Percentiles rank a stretch among this genome's conserved stretches.
Conservation (phyloP, 2,797 vertebrate species). For the Merluccius polli region DNA sequence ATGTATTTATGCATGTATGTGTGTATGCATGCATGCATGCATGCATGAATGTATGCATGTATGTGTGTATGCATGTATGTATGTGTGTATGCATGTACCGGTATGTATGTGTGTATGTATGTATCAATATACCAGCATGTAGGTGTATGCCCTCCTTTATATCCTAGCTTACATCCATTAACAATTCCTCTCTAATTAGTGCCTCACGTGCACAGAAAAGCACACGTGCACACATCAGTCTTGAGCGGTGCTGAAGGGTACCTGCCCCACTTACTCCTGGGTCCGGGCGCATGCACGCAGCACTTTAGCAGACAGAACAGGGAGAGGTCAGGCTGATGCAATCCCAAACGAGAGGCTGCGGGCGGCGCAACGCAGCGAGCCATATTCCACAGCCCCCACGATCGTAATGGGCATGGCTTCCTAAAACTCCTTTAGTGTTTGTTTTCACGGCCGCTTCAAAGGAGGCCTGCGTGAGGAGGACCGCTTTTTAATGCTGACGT, state of each 20-base stretch:
- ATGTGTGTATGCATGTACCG: neutral
- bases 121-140: neutral
- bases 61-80: neutral
- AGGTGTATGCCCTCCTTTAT: neutral
- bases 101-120: neutral
- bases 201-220: neutral
- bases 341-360: slow-evolving; percentile 15
- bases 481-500: slow-evolving; percentile 40
- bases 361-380: neutral
- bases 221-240: neutral
- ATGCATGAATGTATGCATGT: neutral
- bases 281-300: slow-evolving; percentile 27
- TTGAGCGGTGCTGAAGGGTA: slow-evolving; percentile 11
- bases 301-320: slow-evolving; percentile 39
- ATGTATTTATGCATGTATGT: too few relatives aligned
- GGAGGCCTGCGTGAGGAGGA: slow-evolving; percentile 28
- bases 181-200: neutral
- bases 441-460: slow-evolving; percentile 41
- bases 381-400: neutral
- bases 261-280: slow-evolving; percentile 23
- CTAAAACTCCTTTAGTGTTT: slow-evolving; percentile 33
- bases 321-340: slow-evolving; percentile 51
- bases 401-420: neutral
- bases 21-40: too few relatives aligned
- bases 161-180: neutral